Conservation (phyloP, 2,797 vertebrate species). For the Neosalanx taihuensis region DNA sequence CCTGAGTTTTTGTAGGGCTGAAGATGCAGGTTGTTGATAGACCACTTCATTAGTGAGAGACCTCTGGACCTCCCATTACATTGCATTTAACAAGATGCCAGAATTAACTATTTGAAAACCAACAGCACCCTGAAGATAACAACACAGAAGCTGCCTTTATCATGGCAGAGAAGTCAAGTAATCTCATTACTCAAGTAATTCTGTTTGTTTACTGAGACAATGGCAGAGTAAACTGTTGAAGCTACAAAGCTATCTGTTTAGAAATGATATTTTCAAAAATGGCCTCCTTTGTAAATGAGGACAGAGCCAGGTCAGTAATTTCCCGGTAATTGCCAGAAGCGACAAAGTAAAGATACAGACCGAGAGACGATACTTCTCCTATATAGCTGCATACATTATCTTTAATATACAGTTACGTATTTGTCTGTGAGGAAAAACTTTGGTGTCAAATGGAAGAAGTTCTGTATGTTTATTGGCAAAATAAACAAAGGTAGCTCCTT, state of each 20-base stretch:
- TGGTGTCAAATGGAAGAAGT: too few relatives aligned
- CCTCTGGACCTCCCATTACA: neutral
- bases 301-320: slow-evolving; percentile 8
- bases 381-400: neutral
- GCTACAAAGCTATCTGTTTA: slow-evolving; percentile 1
- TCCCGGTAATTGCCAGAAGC: neutral
- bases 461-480: too few relatives aligned
- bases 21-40: neutral
- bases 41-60: too few relatives aligned
- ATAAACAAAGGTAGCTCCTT: slow-evolving; percentile 17
- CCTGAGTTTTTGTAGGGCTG: neutral
- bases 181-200: too few relatives aligned
- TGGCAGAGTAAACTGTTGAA: neutral
- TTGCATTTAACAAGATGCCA: neutral
- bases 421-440: neutral
- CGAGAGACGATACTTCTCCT: neutral
- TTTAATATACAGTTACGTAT: neutral
- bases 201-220: neutral
- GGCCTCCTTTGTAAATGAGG: neutral
- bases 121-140: neutral
- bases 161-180: neutral
- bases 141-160: neutral
- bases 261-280: neutral
- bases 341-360: slow-evolving; percentile 22
- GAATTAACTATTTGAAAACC: neutral